Base-by-base conservation (phyloP, 2,888 invertebrate species). In the Augochlorella aurata region DNA sequence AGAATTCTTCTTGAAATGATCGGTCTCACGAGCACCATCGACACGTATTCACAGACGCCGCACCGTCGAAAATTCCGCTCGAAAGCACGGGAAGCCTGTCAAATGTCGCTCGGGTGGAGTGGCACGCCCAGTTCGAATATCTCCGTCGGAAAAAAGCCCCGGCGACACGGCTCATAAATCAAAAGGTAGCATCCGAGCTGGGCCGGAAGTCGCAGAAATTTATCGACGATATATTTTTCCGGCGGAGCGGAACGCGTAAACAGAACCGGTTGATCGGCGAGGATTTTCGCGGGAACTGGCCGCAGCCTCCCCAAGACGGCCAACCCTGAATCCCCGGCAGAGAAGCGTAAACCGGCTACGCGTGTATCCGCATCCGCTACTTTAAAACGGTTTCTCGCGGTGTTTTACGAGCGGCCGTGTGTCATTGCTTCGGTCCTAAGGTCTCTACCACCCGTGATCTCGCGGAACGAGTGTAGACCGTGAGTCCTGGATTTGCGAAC, bases 331-430 rank as follows among this genome's bases (percentile, higher is more conserved):
- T 81, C 86, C 79, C 77, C 52, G 70, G 86, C 65, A 83, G 81
- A 58, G 14, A 14, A 14, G 58, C 7, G 21, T 58, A 85, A 87
- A 87, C 83, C 77, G 66, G 73, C 45, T 77, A 87, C 81, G 81
- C 75, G 52, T 70, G 65, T 63, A 71, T 54, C 74, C 65, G 66
- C 80, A 76, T 77, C 82, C 65, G 79, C 66, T 50, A 75, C 82
- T 80, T 82, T 74, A 84, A 87, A 83, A 79, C 81, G 87, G 76
- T 82, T 87, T 82, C 79, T 77, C 73, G 74, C 80, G 76, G 73
- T 89, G 84, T 82, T 89, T 88, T 88, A 88, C 83, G 86, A 88
- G 81, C 81, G 79, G 77, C 70, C 87, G 86, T 86, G 87, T 82
- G 89, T 88, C 88, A 89, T 89, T 82, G 89, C 89, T 83, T 81